Evolutionary conservation across 2,888 invertebrate species (phyloP).

Genomic region (Ichneumoninae sp.): DNA sequence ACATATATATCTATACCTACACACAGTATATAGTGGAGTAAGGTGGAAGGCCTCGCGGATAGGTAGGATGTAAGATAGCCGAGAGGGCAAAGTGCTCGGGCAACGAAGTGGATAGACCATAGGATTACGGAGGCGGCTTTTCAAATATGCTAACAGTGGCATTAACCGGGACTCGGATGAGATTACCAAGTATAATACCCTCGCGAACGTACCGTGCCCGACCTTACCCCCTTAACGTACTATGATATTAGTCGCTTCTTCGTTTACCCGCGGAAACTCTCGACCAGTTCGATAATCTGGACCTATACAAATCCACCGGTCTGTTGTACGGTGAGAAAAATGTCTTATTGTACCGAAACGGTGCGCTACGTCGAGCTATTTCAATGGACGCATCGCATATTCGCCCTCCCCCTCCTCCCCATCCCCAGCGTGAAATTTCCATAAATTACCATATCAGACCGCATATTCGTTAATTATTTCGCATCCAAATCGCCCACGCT

Average conservation of each 20-base stretch:
- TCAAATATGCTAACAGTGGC: slow-evolving; percentile 71
- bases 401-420: no score
- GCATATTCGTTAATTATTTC: slow-evolving; percentile 44
- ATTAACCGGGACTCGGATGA: slow-evolving; percentile 68
- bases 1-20: background rate
- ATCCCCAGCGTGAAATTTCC: slow-evolving; percentile 2
- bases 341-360: background rate
- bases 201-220: slow-evolving; percentile 16
- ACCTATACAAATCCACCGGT: slow-evolving; percentile 12
- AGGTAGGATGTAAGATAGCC: slow-evolving; percentile 47
- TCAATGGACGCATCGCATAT: slow-evolving; percentile 31
- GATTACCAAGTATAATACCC: slow-evolving; percentile 70
- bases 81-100: slow-evolving; percentile 58
- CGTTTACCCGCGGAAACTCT: slow-evolving; percentile 54
- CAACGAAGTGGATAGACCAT: slow-evolving; percentile 63
- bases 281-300: slow-evolving; percentile 54
- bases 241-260: slow-evolving; percentile 31
- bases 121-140: slow-evolving; percentile 68
- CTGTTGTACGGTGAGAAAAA: slow-evolving; percentile 1
- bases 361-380: background rate
- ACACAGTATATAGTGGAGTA: slow-evolving; percentile 14
- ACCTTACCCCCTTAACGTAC: slow-evolving; percentile 4
- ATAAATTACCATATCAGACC: slow-evolving; percentile 39
- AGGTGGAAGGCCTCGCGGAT: slow-evolving; percentile 24
- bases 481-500: slow-evolving; percentile 19